A percentile compares a stretch with the other conserved stretches of the same genome.
These are phyloP conservation scores for Oncorhynchus clarkii DNA, from an alignment of 2,113 vertebrate genomes.

Conservation along the genomic window DNA sequence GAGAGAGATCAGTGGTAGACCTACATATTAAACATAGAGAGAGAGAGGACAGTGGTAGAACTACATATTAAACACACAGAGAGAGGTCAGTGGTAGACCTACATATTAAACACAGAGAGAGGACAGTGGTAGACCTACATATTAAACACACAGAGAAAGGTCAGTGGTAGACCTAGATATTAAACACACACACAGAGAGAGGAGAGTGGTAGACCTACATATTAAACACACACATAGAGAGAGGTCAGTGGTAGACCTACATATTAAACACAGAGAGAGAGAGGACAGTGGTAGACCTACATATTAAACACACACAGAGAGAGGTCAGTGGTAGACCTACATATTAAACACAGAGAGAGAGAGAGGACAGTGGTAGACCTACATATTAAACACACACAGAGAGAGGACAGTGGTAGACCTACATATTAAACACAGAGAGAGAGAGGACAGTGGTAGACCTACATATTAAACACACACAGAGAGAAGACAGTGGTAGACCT, in stretches of 20 bases:
- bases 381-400: constrained; percentile 4
- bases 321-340: constrained; percentile 13
- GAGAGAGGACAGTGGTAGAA: background rate
- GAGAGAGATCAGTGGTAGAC: constrained; percentile 1
- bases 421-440: constrained; percentile 41
- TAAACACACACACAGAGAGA: background rate
- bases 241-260: background rate
- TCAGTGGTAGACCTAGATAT: constrained; percentile 29
- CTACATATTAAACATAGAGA: constrained; percentile 40
- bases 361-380: constrained; percentile 39
- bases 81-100: constrained; percentile 37
- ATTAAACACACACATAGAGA: constrained; percentile 32
- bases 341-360: constrained; percentile 42
- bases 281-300: constrained; percentile 38
- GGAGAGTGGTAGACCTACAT: constrained; percentile 23
- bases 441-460: background rate
- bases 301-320: constrained; percentile 9
- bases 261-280: background rate
- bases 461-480: constrained; percentile 6
- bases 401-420: constrained; percentile 8
- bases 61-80: too few species aligned
- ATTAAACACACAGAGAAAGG: constrained; percentile 49
- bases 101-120: background rate
- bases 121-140: constrained; percentile 20
- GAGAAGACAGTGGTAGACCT: constrained; percentile 38